Evolutionary conservation across 2,113 vertebrate species (phyloP), one percentile per base, ranked within the genome.

Genomic region (Oncorhynchus nerka): DNA sequence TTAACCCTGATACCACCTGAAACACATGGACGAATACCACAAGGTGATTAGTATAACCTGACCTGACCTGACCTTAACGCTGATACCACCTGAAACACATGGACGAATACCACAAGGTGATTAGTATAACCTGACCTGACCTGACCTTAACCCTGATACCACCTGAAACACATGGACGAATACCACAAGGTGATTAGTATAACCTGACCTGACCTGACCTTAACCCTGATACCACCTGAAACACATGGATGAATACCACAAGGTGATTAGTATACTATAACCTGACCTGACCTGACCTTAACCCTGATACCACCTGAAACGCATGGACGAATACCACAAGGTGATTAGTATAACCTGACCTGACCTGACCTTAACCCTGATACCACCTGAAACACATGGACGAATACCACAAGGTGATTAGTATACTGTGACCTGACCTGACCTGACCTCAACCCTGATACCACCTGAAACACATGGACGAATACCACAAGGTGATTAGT

Each of bases 321-420:
- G 94, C 91, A 99, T 99, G 98, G 95, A 97, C 2, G 97, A 99
- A 73, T 97, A 96, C 86, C 96, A 99, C 91, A 96, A 98, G 95
- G 98, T 99, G 59, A 85, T 79, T 76, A 7, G 51, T 1, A 49
- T 39, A 16, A 34, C 13, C 32, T n/a, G 6, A 70, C 39, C 8
- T 7, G 7, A 9, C 34, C 34, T 39, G 7, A 39, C 34, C 6
- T 39, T 39, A 39, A 39, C 34, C 34, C 2, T 39, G 1, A 39
- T 39, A 95, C 86, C 98, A 99, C 82, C 94, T 99, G 13, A 99
- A 98, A 86, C 94, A 94, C 90, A 99, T 99, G 98, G 95, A 97
- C 3, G 96, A 99, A 71, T 97, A 96, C 86, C 96, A 99, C 91
- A 96, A 98, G 95, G 98, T 99, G 59, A 85, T 80, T 76, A 8